Evolutionary conservation across 37 sponge, comb jelly and placozoan genomes (phyloP), one percentile per base, ranked within the genome.

Genomic region (Aplysina aerophoba): DNA sequence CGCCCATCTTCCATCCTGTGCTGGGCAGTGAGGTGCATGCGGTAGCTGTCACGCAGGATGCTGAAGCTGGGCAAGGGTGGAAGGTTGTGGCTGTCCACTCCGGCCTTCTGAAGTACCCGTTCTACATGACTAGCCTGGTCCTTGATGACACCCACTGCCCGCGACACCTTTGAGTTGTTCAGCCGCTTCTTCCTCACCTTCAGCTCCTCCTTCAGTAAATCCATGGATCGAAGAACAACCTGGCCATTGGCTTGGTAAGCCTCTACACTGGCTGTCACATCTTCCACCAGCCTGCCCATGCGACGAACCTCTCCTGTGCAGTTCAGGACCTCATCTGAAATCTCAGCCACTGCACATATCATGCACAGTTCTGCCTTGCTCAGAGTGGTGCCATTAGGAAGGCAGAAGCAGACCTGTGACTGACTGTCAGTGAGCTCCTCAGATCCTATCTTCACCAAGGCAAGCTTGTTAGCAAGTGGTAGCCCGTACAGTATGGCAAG

Each of bases 1-100:
- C 71, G 81, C 0, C 61, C 59, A 44, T 92, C 89, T 21, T 71
- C 44, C 11, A 68, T 71, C 54, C 73, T 62, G 73, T 88, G 88
- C 58, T 92, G 92, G 69, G 82, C 67, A 25, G 58, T 85, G 21
- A 35, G 82, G 59, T 92, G 92, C 21, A 81, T 65, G 31, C 78
- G 66, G 27, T 81, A 44, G 38, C 59, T 38, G 35, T 85, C 83
- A 12, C 55, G 35, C 6, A 92, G 89, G 13, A 36, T 27, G 22
- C 64, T 50, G 21, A 92, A 69, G 27, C 82, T 85, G 31, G 81
- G 54, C 0, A 92, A 64, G 0, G 63, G 58, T 17, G 60, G 65
- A 8, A 85, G 24, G 14, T 88, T 65, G 22, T 25, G 6, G 40
- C 31, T 11, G 24, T 88, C 44, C 1, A 92, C 83, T 40, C 92